Evolutionary conservation across 2,797 vertebrate species (phyloP).

Genomic region (Hephaestus fuliginosus): DNA sequence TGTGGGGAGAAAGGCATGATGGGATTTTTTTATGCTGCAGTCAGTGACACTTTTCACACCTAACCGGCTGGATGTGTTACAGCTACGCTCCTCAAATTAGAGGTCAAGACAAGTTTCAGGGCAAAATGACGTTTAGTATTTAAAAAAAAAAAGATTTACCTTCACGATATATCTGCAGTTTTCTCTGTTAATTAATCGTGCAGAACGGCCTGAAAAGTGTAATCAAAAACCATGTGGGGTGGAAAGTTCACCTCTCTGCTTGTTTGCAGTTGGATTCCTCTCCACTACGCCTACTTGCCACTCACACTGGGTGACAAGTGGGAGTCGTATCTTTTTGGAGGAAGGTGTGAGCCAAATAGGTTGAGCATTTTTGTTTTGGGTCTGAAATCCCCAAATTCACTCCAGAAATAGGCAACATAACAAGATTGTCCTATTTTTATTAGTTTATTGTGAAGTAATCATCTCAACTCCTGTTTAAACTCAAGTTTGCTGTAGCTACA

Average conservation of each 20-base stretch:
- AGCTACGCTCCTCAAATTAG: conserved; percentile 2
- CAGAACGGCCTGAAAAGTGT: conserved; percentile 10
- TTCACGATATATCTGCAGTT: neutral
- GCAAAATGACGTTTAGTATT: neutral
- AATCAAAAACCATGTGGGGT: conserved; percentile 1
- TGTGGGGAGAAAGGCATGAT: conserved; percentile 42
- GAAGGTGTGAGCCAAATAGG: conserved; percentile 10
- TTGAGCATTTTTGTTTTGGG: conserved; percentile 18
- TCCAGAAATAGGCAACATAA: conserved; percentile 1
- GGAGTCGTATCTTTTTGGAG: conserved; percentile 17
- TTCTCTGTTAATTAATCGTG: neutral
- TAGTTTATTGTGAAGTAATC: neutral
- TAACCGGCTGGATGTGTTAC: conserved; percentile 12
- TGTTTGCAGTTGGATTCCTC: conserved; percentile 27
- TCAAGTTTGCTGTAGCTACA: neutral
- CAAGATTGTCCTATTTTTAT: neutral
- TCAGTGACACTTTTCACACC: conserved; percentile 43
- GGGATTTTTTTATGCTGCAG: conserved; percentile 42
- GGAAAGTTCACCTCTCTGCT: conserved; percentile 38
- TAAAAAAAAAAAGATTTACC: neutral
- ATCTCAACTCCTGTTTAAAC: neutral
- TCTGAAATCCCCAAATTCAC: neutral
- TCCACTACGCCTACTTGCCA: conserved; percentile 30
- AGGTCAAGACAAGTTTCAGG: conserved; percentile 24
- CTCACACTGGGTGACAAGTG: conserved; percentile 37